Conservation (phyloP, 2,797 vertebrate genomes). For the Rachycentron canadum region DNA sequence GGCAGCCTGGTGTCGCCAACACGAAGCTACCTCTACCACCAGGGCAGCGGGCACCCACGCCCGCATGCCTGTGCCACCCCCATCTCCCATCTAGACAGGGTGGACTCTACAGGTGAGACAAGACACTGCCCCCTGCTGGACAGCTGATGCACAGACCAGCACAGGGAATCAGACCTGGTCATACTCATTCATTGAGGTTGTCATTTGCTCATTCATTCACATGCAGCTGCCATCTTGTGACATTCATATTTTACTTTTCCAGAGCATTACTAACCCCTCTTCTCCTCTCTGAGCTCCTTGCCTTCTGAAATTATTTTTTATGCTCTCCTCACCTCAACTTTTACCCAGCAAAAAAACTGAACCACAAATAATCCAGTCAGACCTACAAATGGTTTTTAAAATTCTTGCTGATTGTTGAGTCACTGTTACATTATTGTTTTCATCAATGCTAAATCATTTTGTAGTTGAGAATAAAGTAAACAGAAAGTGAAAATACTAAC, state of each 20-base stretch:
- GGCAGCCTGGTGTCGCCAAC: slow-evolving; percentile 96
- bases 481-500: background rate
- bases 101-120: slow-evolving; percentile 96
- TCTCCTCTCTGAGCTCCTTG: background rate
- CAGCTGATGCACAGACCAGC: background rate
- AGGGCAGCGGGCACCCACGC: slow-evolving; percentile 83
- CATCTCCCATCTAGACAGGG: slow-evolving; percentile 96
- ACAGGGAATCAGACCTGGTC: background rate
- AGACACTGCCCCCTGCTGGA: slow-evolving; percentile 81
- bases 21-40: slow-evolving; percentile 94
- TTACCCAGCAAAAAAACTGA: background rate
- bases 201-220: slow-evolving; percentile 41
- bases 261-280: slow-evolving; percentile 19
- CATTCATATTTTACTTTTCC: slow-evolving; percentile 25
- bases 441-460: background rate
- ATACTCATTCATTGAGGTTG: slow-evolving; percentile 47
- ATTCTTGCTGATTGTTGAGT: background rate
- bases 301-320: background rate
- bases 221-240: slow-evolving; percentile 11
- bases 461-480: background rate
- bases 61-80: slow-evolving; percentile 89
- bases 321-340: background rate
- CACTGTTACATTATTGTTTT: background rate
- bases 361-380: background rate
- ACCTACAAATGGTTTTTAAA: background rate